Percentiles rank a stretch among this genome's conserved stretches.
Conservation (phyloP, 2,888 invertebrate species). For the Cactoblastis cactorum region DNA sequence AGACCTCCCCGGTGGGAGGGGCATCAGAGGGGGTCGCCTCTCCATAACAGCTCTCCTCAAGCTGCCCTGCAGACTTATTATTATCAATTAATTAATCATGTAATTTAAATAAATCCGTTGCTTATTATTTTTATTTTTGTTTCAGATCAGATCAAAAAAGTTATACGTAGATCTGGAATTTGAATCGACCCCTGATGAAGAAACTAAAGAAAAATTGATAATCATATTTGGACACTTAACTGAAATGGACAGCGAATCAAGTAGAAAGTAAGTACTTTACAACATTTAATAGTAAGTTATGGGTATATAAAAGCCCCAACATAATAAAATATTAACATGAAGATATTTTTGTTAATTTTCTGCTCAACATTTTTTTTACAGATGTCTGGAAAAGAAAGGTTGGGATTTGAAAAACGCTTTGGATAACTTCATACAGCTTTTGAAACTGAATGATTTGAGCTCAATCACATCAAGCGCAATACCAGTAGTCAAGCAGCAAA, state of each 20-base stretch:
- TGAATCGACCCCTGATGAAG: conserved; percentile 48
- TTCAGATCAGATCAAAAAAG: conserved; percentile 41
- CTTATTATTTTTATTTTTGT: conserved; percentile 5
- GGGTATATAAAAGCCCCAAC: too few species aligned
- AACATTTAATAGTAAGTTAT: too few species aligned
- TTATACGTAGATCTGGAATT: conserved; percentile 30
- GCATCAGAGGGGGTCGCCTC: too few species aligned
- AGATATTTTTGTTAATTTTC: background rate
- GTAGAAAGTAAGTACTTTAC: conserved; percentile 41
- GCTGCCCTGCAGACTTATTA: too few species aligned
- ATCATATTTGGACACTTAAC: conserved; percentile 57
- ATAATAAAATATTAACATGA: background rate
- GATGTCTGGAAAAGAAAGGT: conserved; percentile 81
- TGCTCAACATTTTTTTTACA: conserved; percentile 44
- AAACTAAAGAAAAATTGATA: conserved; percentile 45
- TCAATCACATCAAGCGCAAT: conserved; percentile 8
- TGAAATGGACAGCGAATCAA: conserved; percentile 36
- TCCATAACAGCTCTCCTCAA: too few species aligned
- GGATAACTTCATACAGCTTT: conserved; percentile 48
- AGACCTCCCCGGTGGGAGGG: too few species aligned
- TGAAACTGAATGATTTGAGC: conserved; percentile 44
- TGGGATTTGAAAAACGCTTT: conserved; percentile 79
- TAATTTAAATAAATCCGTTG: too few species aligned
- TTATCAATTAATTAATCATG: too few species aligned
- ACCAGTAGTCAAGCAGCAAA: background rate